Evolutionary conservation across 2,113 vertebrate genomes (phyloP), one percentile per base, ranked within the genome.

Genomic region (Lasiurus borealis): DNA sequence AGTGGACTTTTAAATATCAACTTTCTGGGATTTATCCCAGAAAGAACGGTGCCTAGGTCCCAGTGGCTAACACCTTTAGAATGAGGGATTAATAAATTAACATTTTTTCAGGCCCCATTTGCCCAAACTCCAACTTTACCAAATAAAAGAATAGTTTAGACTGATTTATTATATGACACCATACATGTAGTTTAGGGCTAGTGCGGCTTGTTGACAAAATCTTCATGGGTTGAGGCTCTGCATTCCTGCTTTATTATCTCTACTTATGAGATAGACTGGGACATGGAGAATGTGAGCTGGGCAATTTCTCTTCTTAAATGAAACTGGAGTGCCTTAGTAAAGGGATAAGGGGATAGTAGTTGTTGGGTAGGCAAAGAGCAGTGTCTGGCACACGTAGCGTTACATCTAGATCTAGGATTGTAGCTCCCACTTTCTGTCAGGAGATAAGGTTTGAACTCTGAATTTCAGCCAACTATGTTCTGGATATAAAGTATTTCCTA

Each of bases 401-500:
- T 88, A 44, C 34, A 6, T 77, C 19, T 88, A 23, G 76, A 36
- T 86, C 50, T 44, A 66, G n/a, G 62, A 64, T 7, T 15, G 6
- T 1, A 77, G 40, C 13, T 83, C 14, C 54, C 83, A 25, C n/a
- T 66, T 91, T 57, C 75, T 91, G 71, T 44, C 27, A 87, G 59
- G 66, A 72, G 54, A 54, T 3, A 44, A 69, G 5, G 21, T 62
- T 71, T 78, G 54, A 80, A 83, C 68, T 48, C 29, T 50, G 36
- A 77, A 14, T 83, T 29, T 57, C 34, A 90, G 44, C 44, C 87
- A 76, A 54, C 13, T 40, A 25, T 78, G 57, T n/a, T 87, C 81
- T 94, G 84, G 18, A 83, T 90, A 8, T 73, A 52, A 15, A 52
- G 50, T 52, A 72, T 77, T 97, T 85, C 34, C 48, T 85, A 88